A percentile compares a stretch with the other conserved stretches of the same genome.
Evolutionary conservation across 2,113 vertebrate species (phyloP).

Genomic region (Chionomys nivalis): DNA sequence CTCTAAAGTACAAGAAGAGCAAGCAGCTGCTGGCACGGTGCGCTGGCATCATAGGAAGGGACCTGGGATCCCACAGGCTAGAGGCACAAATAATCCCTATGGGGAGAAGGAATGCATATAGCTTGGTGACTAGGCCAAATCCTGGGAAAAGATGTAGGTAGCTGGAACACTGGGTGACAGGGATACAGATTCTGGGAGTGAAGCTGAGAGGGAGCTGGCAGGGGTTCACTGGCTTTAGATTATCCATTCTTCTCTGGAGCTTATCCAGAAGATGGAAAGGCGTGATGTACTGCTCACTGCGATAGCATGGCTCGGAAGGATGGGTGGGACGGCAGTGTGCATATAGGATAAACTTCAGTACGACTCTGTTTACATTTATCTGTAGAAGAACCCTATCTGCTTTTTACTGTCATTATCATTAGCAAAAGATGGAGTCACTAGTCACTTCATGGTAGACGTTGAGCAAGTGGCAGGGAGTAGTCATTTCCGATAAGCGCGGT

Average conservation of each 20-base stretch:
- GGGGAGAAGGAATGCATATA: neutral
- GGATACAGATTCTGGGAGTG: accelerated
- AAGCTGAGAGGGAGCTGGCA: neutral
- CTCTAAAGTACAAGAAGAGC: neutral
- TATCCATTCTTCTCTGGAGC: neutral
- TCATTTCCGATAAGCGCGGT: neutral
- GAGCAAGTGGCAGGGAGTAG: neutral
- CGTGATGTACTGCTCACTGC: neutral
- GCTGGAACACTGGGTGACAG: accelerated
- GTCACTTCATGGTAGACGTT: neutral
- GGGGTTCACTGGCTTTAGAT: neutral
- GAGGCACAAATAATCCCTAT: accelerated
- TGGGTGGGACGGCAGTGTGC: neutral
- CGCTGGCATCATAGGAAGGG: neutral
- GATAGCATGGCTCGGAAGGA: neutral
- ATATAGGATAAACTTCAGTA: neutral
- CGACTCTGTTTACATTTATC: neutral
- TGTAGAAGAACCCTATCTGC: neutral
- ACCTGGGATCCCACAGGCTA: neutral
- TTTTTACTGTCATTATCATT: neutral
- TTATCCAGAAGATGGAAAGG: neutral
- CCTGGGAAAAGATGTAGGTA: neutral
- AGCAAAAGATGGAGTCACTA: neutral
- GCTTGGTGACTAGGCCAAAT: neutral
- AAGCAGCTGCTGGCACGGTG: no score